Conservation (phyloP, 2,888 invertebrate species). For the Acanthosepion esculentum region DNA sequence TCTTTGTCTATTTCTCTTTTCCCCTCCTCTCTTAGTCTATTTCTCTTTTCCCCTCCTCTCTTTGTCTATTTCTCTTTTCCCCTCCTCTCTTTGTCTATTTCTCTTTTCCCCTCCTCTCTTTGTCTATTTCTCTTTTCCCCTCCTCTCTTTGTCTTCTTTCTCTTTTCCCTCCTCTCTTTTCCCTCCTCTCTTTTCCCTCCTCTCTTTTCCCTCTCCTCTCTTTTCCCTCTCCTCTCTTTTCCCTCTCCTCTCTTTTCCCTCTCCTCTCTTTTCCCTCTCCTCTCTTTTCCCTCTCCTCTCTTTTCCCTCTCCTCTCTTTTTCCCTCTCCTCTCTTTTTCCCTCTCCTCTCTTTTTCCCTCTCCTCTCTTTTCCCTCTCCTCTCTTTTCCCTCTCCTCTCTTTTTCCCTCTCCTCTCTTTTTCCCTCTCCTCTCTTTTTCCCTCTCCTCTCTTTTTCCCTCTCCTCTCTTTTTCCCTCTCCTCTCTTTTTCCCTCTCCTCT, state of each 20-base stretch:
- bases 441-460: too few relatives aligned
- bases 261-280: too few relatives aligned
- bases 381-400: too few relatives aligned
- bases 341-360: too few relatives aligned
- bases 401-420: not conserved
- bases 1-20: not conserved
- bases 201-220: not conserved
- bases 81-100: not conserved
- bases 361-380: too few relatives aligned
- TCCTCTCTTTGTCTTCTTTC: not conserved
- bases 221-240: not conserved
- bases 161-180: not conserved
- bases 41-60: not conserved
- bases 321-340: too few relatives aligned
- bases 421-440: too few relatives aligned
- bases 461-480: not conserved
- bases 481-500: not conserved
- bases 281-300: too few relatives aligned
- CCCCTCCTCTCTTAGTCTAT: not conserved
- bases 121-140: not conserved
- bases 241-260: not conserved
- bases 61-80: not conserved
- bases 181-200: not conserved
- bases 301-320: too few relatives aligned
- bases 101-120: not conserved